phyloP scores from a whole-genome alignment of 2,797 vertebrate genomes.

The Epinephelus malabaricus region DNA sequence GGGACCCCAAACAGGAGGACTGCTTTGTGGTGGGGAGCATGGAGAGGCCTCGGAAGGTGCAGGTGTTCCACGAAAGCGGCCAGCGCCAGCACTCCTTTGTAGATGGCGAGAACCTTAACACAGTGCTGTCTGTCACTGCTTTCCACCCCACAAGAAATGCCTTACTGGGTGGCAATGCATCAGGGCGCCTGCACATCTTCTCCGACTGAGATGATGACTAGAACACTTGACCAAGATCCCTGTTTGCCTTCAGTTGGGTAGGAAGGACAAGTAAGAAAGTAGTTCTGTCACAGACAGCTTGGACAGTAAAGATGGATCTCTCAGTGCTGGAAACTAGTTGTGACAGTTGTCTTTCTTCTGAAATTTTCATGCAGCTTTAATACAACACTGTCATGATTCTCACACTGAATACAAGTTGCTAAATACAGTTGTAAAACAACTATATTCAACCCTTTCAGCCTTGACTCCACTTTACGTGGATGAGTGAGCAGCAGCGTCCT shows the following conservation, averaged over 20 bases:
- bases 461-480: neutral
- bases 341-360: neutral
- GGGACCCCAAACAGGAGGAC: conserved; percentile 92
- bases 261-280: neutral
- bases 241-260: neutral
- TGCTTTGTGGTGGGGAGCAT: conserved; percentile 90
- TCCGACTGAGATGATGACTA: conserved; percentile 50
- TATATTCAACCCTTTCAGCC: neutral
- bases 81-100: conserved; percentile 79
- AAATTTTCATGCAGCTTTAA: neutral
- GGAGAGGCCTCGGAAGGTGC: conserved; percentile 79
- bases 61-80: conserved; percentile 87
- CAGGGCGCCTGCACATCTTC: conserved; percentile 90
- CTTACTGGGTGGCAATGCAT: conserved; percentile 88
- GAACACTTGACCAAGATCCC: neutral
- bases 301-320: neutral
- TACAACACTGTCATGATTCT: neutral
- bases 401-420: neutral
- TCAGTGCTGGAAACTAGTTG: neutral
- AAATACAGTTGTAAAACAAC: neutral
- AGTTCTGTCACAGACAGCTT: neutral
- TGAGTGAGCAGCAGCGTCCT: neutral
- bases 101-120: conserved; percentile 78
- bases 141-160: conserved; percentile 88
- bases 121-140: conserved; percentile 86